phyloP scores from a whole-genome alignment of 2,888 invertebrate genomes.

The Tetheella fluctuosa region DNA sequence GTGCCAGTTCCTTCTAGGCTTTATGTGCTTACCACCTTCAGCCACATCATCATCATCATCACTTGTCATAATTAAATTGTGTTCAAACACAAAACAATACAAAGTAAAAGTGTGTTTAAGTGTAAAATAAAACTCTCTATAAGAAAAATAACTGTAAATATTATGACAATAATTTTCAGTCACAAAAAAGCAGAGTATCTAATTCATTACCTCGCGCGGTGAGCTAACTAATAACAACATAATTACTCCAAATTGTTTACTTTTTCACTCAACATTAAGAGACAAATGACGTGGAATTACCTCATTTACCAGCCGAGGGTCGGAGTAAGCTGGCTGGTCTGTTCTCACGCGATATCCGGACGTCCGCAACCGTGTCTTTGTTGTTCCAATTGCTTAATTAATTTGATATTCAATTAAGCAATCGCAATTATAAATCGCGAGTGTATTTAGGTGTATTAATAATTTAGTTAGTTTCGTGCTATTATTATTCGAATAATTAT shows the following conservation, averaged over 20 bases:
- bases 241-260: conserved; percentile 23
- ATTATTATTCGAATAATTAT: background rate
- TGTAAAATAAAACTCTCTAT: background rate
- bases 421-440: too few relatives aligned
- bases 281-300: conserved; percentile 26
- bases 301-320: conserved; percentile 25
- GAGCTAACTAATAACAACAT: conserved; percentile 9
- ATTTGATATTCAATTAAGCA: conserved; percentile 50
- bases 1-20: too few relatives aligned
- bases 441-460: background rate
- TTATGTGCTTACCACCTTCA: too few relatives aligned
- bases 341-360: conserved; percentile 55
- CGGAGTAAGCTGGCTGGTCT: conserved; percentile 14
- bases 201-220: conserved; percentile 5
- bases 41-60: too few relatives aligned
- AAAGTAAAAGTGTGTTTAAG: too few relatives aligned
- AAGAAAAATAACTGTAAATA: background rate
- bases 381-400: conserved; percentile 58
- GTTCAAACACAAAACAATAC: too few relatives aligned
- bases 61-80: too few relatives aligned
- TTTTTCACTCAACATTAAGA: conserved; percentile 19
- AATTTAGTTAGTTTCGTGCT: background rate
- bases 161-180: background rate
- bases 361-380: conserved; percentile 52
- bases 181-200: background rate